phyloP scores from a whole-genome alignment of 2,888 invertebrate genomes.

The Tetragnatha montana region DNA sequence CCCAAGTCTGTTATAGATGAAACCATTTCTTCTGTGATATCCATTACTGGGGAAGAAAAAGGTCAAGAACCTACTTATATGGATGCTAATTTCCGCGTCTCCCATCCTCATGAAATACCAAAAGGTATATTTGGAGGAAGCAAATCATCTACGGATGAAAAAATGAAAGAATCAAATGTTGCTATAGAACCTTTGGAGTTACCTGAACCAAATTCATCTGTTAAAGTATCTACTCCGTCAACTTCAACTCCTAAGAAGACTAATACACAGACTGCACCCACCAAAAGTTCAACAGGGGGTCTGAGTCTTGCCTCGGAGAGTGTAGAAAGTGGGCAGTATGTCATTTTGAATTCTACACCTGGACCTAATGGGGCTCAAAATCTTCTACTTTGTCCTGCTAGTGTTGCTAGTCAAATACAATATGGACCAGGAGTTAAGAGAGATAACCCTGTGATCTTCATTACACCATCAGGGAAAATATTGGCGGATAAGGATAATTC shows the following conservation, averaged over 20 bases:
- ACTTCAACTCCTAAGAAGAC: neutral
- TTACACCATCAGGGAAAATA: neutral
- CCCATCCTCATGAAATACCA: no score
- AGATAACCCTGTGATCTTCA: neutral
- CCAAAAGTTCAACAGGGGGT: neutral
- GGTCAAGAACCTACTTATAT: no score
- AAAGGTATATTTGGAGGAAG: no score
- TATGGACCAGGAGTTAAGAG: neutral
- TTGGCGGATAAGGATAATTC: constrained; percentile 7
- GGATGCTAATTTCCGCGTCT: no score
- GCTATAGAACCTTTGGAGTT: no score
- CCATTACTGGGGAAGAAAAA: no score
- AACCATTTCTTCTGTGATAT: no score
- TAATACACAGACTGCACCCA: no score
- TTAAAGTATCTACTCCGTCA: neutral
- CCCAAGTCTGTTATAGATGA: constrained; percentile 4
- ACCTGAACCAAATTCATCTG: no score
- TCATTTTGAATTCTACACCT: constrained; percentile 30
- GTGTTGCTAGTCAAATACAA: neutral
- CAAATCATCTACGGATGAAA: no score
- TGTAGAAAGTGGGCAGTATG: constrained; percentile 10
- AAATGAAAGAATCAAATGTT: no score
- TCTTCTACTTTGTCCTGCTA: constrained; percentile 9
- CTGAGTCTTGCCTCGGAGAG: neutral
- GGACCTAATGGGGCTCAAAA: constrained; percentile 9